These are phyloP conservation scores for Vanessa tameamea DNA, from an alignment of 1,140 invertebrate species.

Conservation along the genomic window DNA sequence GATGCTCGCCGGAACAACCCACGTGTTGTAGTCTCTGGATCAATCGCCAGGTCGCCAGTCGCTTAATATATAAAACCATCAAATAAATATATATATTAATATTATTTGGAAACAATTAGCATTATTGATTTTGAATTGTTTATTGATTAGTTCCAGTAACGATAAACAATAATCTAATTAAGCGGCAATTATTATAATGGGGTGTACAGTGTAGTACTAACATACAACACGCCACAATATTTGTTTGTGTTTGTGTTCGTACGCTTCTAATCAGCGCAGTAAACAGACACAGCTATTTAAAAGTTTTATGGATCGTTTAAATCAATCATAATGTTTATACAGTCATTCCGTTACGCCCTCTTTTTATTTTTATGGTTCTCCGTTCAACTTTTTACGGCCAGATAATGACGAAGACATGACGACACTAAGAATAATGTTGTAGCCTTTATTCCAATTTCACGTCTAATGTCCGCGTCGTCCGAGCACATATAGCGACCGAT, in stretches of 20 bases:
- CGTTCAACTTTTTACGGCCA: not conserved
- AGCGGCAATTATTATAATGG: not conserved
- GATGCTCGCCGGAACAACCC: too few species aligned
- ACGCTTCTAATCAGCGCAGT: not conserved
- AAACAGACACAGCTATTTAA: slow-evolving; percentile 5
- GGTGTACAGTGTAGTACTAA: not conserved
- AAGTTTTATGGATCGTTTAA: slow-evolving; percentile 19
- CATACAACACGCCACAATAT: not conserved
- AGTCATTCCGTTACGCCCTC: slow-evolving; percentile 17
- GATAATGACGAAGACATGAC: not conserved
- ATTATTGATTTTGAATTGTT: too few species aligned
- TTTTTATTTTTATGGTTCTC: slow-evolving; percentile 17
- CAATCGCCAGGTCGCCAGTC: too few species aligned
- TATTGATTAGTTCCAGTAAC: not conserved
- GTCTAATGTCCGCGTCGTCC: not conserved
- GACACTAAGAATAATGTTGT: not conserved
- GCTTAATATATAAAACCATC: too few species aligned
- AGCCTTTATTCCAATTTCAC: not conserved
- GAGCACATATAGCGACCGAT: too few species aligned
- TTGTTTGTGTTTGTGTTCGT: not conserved
- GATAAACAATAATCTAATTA: not conserved
- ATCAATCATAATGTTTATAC: slow-evolving; percentile 21
- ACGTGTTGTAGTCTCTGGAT: too few species aligned
- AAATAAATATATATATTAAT: too few species aligned
- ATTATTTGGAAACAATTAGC: too few species aligned